Conservation (phyloP, 2,888 invertebrate species). For the Pseudoips prasinana region DNA sequence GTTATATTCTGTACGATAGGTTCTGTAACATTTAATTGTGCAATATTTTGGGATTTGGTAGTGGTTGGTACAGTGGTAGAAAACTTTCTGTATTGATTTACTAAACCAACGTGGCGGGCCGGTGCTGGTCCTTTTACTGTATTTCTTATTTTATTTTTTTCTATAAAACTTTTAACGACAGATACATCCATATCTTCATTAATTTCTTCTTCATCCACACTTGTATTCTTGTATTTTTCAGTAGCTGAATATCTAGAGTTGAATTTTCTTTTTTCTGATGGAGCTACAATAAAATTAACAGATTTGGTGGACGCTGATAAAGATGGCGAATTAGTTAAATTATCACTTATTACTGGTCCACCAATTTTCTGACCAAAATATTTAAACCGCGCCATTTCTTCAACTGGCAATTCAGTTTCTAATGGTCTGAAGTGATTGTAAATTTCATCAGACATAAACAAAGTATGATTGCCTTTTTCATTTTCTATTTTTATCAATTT, state of each 20-base stretch:
- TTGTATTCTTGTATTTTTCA: slow-evolving; percentile 73
- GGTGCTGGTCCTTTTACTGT: slow-evolving; percentile 78
- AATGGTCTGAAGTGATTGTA: slow-evolving; percentile 85
- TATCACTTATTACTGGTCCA: slow-evolving; percentile 62
- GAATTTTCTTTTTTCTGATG: slow-evolving; percentile 65
- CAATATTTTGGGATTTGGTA: slow-evolving; percentile 50
- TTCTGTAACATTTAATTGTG: slow-evolving; percentile 59
- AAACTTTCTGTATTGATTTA: slow-evolving; percentile 73
- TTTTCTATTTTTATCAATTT: slow-evolving; percentile 56
- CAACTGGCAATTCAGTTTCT: slow-evolving; percentile 83
- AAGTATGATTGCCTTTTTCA: slow-evolving; percentile 76
- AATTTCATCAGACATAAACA: slow-evolving; percentile 83
- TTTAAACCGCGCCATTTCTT: slow-evolving; percentile 86
- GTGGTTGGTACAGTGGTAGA: slow-evolving; percentile 55
- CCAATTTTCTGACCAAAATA: slow-evolving; percentile 86
- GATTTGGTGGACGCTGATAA: slow-evolving; percentile 75
- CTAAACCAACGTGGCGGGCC: slow-evolving; percentile 67
- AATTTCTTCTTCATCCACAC: slow-evolving; percentile 78
- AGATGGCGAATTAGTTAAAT: slow-evolving; percentile 70
- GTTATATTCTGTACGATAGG: slow-evolving; percentile 48
- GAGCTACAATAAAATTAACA: slow-evolving; percentile 67
- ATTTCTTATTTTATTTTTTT: slow-evolving; percentile 77
- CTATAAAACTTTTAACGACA: slow-evolving; percentile 78
- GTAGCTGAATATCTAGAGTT: slow-evolving; percentile 74
- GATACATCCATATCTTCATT: slow-evolving; percentile 84